These are phyloP conservation scores for Anastrepha ludens DNA, from an alignment of 1,140 invertebrate genomes.

Conservation along the genomic window DNA sequence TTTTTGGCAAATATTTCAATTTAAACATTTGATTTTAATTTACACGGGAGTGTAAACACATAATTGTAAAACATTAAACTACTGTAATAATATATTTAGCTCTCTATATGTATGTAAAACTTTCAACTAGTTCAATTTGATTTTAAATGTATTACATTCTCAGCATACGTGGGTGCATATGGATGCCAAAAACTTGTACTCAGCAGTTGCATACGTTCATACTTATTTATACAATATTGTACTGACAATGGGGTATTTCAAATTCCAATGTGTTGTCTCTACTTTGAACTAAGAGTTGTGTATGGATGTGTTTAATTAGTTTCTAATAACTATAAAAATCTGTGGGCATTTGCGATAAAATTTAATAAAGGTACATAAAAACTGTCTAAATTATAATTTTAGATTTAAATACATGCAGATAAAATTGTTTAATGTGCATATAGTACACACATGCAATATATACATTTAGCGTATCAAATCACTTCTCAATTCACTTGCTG, in stretches of 20 bases:
- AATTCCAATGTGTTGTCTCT: background rate
- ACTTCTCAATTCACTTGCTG: conserved; percentile 19
- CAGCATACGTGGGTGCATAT: background rate
- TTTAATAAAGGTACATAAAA: conserved; percentile 41
- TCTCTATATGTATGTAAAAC: conserved; percentile 41
- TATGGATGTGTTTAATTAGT: background rate
- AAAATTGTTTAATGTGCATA: conserved; percentile 30
- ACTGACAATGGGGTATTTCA: background rate
- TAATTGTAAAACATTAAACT: conserved; percentile 3
- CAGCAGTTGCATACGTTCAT: background rate
- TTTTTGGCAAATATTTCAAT: conserved; percentile 23
- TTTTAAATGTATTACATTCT: conserved; percentile 4
- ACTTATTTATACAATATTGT: background rate
- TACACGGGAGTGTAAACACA: background rate
- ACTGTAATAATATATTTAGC: conserved; percentile 26
- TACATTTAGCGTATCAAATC: background rate
- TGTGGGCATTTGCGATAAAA: conserved; percentile 34
- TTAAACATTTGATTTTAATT: conserved; percentile 39
- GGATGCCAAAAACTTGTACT: conserved; percentile 17
- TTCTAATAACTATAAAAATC: conserved; percentile 31
- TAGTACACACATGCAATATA: conserved; percentile 1
- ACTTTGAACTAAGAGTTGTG: conserved; percentile 28
- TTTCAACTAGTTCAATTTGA: conserved; percentile 4
- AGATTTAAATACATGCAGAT: conserved; percentile 26
- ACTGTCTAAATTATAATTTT: conserved; percentile 5